These are phyloP conservation scores for Dermochelys coriacea DNA, from an alignment of 2,797 vertebrate genomes.

Conservation along the genomic window DNA sequence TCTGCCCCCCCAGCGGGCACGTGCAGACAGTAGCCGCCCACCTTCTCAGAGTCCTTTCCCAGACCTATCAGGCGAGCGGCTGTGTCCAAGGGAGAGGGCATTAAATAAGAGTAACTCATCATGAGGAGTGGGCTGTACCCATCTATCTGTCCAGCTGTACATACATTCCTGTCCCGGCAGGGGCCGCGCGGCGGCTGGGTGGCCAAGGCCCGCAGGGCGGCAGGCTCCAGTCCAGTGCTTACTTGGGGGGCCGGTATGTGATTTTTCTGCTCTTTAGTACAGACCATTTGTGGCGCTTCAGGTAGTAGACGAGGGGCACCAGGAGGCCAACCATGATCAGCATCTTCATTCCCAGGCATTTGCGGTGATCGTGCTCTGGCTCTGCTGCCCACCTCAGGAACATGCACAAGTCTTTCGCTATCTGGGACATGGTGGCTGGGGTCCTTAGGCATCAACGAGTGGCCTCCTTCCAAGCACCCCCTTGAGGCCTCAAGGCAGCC, in stretches of 20 bases:
- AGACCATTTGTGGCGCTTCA: constrained; percentile 92
- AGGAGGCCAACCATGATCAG: constrained; percentile 82
- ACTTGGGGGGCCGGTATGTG: constrained; percentile 86
- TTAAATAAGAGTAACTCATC: not conserved
- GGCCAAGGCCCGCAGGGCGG: not conserved
- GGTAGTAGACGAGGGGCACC: constrained; percentile 84
- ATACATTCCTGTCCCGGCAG: not conserved
- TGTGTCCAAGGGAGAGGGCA: not conserved
- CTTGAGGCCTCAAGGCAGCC: not conserved
- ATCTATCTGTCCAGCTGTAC: not conserved
- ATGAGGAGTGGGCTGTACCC: not conserved
- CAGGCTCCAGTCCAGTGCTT: constrained; percentile 15
- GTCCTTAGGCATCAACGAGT: constrained; percentile 82
- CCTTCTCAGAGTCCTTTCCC: not conserved
- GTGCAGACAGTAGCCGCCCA: not conserved
- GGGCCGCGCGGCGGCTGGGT: not conserved
- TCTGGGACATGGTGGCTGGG: constrained; percentile 87
- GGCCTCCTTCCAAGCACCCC: no score
- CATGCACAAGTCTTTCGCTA: constrained; percentile 87
- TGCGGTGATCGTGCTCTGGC: constrained; percentile 87
- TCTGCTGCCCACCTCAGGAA: constrained; percentile 89
- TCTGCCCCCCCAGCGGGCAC: not conserved
- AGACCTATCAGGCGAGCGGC: not conserved
- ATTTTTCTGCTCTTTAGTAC: constrained; percentile 90
- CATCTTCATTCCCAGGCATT: constrained; percentile 92